These are phyloP conservation scores for Harlomillsia oculata DNA, from an alignment of 1,140 invertebrate species.

Conservation along the genomic window DNA sequence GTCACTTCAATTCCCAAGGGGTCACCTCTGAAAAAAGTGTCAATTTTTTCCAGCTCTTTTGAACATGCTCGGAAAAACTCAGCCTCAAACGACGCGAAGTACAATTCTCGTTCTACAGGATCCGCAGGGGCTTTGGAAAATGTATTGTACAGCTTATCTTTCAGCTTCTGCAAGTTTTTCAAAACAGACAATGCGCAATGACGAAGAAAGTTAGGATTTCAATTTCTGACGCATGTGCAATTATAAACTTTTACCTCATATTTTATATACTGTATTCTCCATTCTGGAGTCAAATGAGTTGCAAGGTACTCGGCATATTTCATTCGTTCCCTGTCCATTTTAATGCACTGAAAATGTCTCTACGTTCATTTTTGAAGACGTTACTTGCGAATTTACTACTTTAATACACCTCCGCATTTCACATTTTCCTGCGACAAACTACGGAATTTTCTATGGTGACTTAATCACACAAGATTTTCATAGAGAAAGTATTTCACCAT, in stretches of 20 bases:
- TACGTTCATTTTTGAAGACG: too few relatives aligned
- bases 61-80: conserved; percentile 77
- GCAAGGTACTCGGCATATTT: too few relatives aligned
- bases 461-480: too few relatives aligned
- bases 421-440: too few relatives aligned
- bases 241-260: conserved; percentile 67
- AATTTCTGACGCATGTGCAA: background rate
- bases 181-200: conserved; percentile 8
- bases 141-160: conserved; percentile 75
- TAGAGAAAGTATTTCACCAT: too few relatives aligned
- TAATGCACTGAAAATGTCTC: too few relatives aligned
- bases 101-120: conserved; percentile 72
- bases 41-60: conserved; percentile 55
- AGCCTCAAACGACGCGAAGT: conserved; percentile 92
- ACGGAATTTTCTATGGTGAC: too few relatives aligned
- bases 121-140: conserved; percentile 81
- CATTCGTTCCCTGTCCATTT: too few relatives aligned
- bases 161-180: conserved; percentile 76
- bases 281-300: conserved; percentile 95
- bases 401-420: too few relatives aligned
- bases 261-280: conserved; percentile 96
- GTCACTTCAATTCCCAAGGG: background rate
- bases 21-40: background rate
- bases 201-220: background rate
- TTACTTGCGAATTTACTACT: too few relatives aligned